Conservation (phyloP, 1,140 invertebrate genomes). For the Magallana gigas region DNA sequence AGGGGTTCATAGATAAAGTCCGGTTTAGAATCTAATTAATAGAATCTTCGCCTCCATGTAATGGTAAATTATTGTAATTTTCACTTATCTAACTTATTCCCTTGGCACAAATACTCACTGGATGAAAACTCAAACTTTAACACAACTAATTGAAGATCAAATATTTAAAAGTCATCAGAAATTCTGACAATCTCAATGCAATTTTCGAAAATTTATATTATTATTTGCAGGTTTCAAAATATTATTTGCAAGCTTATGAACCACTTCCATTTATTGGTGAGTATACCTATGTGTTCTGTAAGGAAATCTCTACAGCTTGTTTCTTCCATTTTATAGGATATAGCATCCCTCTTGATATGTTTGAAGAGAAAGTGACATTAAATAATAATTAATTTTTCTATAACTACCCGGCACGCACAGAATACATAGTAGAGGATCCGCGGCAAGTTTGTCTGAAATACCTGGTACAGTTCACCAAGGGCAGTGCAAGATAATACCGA, state of each 20-base stretch:
- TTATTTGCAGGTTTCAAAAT: too few species aligned
- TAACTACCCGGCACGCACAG: slow-evolving; percentile 72
- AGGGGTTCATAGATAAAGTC: rapidly evolving
- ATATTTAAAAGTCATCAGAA: too few species aligned
- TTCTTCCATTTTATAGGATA: slow-evolving; percentile 64
- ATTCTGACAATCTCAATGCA: too few species aligned
- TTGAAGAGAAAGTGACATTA: slow-evolving; percentile 56
- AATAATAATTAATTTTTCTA: slow-evolving; percentile 51
- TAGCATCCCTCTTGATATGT: slow-evolving; percentile 72
- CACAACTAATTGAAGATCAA: too few species aligned
- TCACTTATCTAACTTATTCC: too few species aligned
- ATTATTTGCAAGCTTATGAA: too few species aligned
- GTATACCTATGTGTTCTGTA: too few species aligned
- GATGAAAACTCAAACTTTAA: too few species aligned
- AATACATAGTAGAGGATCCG: slow-evolving; percentile 79
- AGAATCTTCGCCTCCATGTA: rapidly evolving
- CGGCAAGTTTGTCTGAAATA: slow-evolving; percentile 78
- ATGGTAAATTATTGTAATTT: too few species aligned
- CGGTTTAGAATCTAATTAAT: rapidly evolving
- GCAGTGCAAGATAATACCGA: slow-evolving; percentile 31
- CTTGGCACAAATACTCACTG: too few species aligned
- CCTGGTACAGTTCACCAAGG: slow-evolving; percentile 73
- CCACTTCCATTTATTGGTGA: too few species aligned
- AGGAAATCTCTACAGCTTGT: not conserved
- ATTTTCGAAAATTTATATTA: too few species aligned